Conservation (phyloP, 2,888 invertebrate genomes). For the Drosophila anomalata region DNA sequence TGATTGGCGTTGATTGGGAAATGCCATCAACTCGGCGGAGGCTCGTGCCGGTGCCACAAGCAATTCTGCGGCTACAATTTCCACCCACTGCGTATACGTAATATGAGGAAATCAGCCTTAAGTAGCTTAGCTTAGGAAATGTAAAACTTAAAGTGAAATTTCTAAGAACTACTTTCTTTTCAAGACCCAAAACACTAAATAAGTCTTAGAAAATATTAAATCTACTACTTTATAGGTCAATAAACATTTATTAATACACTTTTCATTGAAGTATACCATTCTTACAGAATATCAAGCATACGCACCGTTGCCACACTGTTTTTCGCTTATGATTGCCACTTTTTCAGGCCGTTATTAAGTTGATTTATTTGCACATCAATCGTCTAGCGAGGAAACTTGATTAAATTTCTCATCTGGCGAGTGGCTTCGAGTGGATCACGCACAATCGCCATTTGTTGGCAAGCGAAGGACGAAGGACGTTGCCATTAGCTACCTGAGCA, state of each 20-base stretch:
- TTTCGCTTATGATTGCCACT: constrained; percentile 28
- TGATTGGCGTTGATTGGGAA: constrained; percentile 82
- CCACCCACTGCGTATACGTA: constrained; percentile 29
- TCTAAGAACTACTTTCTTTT: not conserved
- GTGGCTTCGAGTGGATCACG: constrained; percentile 32
- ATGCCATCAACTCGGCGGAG: constrained; percentile 61
- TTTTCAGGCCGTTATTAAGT: constrained; percentile 20
- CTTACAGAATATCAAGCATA: constrained; percentile 35
- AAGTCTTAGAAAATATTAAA: not conserved
- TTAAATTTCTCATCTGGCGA: constrained; percentile 24
- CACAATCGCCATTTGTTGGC: constrained; percentile 29
- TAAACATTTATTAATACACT: not conserved
- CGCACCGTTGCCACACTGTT: constrained; percentile 24
- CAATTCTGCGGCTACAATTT: not conserved
- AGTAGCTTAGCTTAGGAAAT: not conserved
- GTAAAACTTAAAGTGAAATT: not conserved
- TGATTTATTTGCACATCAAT: constrained; percentile 59
- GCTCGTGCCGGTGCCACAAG: not conserved
- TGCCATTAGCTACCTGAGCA: constrained; percentile 52
- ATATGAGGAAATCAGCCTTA: constrained; percentile 7
- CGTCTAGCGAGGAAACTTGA: constrained; percentile 23
- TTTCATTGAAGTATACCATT: not conserved
- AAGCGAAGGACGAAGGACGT: constrained; percentile 17
- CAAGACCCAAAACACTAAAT: too few species aligned
- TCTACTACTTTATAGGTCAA: too few species aligned